Conservation (phyloP, 2,797 vertebrate genomes). For the Phoebastria nigripes region DNA sequence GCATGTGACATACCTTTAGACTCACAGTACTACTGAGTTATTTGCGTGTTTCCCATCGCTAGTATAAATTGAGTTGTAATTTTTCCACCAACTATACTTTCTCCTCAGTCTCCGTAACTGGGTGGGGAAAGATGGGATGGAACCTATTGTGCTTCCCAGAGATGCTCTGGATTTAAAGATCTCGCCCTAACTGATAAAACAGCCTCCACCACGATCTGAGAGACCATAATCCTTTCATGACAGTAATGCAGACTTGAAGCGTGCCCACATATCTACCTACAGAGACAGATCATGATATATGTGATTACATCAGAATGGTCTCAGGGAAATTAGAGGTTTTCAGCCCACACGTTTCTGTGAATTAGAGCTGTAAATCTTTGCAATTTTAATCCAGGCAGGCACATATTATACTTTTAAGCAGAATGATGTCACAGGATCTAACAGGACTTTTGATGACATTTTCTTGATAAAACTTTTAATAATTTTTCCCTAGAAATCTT, state of each 20-base stretch:
- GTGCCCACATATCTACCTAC: not conserved
- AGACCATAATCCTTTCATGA: not conserved
- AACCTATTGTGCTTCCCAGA: not conserved
- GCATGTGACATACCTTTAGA: not conserved
- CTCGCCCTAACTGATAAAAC: not conserved
- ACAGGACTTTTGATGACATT: not conserved
- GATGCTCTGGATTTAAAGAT: not conserved
- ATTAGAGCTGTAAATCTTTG: not conserved
- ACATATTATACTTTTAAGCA: not conserved
- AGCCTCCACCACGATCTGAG: not conserved
- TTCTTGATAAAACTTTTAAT: not conserved
- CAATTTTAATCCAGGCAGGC: not conserved
- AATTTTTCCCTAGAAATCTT: not conserved
- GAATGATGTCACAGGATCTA: not conserved
- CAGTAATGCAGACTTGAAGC: not conserved
- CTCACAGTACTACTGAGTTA: not conserved
- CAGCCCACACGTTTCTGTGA: not conserved
- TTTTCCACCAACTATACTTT: not conserved
- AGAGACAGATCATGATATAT: not conserved
- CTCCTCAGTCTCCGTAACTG: not conserved
- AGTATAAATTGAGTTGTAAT: not conserved
- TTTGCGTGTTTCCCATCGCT: not conserved
- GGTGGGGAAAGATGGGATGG: not conserved
- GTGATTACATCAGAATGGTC: not conserved
- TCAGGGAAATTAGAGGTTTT: not conserved